Evolutionary conservation across 2,888 invertebrate species (phyloP), one percentile per base, ranked within the genome.

Genomic region (Aleiodes testaceus): DNA sequence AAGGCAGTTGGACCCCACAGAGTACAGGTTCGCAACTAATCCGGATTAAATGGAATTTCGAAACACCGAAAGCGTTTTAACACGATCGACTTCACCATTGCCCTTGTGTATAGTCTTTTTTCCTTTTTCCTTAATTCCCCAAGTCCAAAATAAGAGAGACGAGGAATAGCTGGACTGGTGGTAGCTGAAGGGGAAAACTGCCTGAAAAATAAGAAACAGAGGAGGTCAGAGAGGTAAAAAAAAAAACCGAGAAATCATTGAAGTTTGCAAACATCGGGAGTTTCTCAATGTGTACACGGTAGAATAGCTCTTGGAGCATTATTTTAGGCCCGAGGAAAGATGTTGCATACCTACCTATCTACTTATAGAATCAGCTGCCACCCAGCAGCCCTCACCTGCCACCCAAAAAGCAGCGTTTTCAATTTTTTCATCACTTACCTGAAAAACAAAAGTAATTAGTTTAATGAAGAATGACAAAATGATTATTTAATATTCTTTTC

Each of bases 61-160:
- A 81, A 85, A 86, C 86, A 87, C 74, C 84, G 77, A 86, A 87
- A 85, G 81, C 84, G 80, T 86, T 86, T 87, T 86, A 86, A 84
- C 82, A 79, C 75, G 78, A 78, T 76, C 77, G 73, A 73, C 72
- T 73, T 72, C 49, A 44, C 42, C 22, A 66, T 26, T 52, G 52
- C 18, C 49, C 49, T 66, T 66, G 16, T 66, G 16, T 30, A 49
- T 50, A 66, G 59, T 59, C 36, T 9, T 59, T 59, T 42, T 50
- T 59, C n/a, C n/a, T 59, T 16, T 18, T 36, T 7, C 36, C 18
- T 11, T 2, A 1, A 1, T 26, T 26, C 3, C 26, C 26, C 74
- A 75, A 74, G 65, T 50, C 59, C 26, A 52, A 72, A 73, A 36
- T 70, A 63, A 69, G 67, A 73, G 72, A 71, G 55, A 44, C 36